Base-by-base conservation (phyloP, 2,797 vertebrate genomes). In the Pangasius krempfi region DNA sequence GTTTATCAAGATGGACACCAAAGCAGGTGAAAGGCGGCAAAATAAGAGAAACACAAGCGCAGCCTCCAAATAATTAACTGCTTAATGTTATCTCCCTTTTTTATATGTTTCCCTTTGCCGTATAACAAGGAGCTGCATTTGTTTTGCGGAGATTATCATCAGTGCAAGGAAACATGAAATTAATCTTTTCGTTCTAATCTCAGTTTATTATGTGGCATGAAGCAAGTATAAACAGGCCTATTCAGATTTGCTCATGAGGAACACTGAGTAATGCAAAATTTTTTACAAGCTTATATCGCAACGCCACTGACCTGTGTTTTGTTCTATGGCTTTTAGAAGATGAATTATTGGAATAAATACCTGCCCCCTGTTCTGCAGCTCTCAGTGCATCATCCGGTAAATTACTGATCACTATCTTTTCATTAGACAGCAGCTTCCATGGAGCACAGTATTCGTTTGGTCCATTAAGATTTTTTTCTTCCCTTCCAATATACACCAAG, bases 381-480 rank as follows among this genome's bases (percentile, higher is more conserved):
- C 37, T 18, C 66, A 86, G 72, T 82, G 72, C 44, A 87, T 87
- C 64, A 82, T 85, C 40, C 70, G 25, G 54, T 89, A 81, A 82
- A 81, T 86, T 86, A 87, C 88, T 89, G 83, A 88, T 89, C 50
- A 54, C 84, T 89, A 88, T 88, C 44, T 90, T 89, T 90, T 73
- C 60, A 90, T 87, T 89, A 82, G 58, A 68, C 47, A 62, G 64
- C 37, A 60, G 40, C 58, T 37, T 73, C 30, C 52, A 82, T 86
- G 52, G 16, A 73, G 33, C 22, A 75, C 14, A 50, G 27, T 44
- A 64, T 37, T 81, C 40, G 47, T 85, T 85, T 44, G 58, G 52
- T 88, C 66, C 54, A 75, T 33, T 62, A 73, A 64, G 44, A 82
- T 40, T 40, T 84, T 60, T 88, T 86, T 85, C 56, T 54, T 33